These are phyloP conservation scores for Ophiothrix spiculata DNA, from an alignment of 35 echinoderm and acorn worm species.

Conservation along the genomic window DNA sequence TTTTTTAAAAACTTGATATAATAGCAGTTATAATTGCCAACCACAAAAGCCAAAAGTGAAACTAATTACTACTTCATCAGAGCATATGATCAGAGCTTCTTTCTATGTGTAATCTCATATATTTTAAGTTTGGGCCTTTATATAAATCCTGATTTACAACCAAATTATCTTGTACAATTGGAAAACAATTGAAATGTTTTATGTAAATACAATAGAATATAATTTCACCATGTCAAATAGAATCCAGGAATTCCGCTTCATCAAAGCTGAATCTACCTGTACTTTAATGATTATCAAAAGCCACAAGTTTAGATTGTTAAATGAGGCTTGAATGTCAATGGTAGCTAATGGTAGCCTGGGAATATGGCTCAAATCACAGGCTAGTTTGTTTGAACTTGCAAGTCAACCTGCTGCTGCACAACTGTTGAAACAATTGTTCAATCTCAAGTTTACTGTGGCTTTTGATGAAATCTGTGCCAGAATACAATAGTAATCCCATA, in stretches of 20 bases:
- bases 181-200: too few relatives aligned
- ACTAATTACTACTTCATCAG: too few relatives aligned
- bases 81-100: too few relatives aligned
- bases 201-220: background rate
- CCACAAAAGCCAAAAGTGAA: too few relatives aligned
- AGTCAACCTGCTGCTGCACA: background rate
- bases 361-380: too few relatives aligned
- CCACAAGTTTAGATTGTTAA: background rate
- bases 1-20: too few relatives aligned
- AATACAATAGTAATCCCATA: background rate
- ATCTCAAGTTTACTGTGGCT: too few relatives aligned
- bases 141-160: too few relatives aligned
- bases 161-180: too few relatives aligned
- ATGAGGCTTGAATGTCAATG: background rate
- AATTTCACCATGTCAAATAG: background rate
- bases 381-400: background rate
- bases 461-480: background rate
- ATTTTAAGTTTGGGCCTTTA: too few relatives aligned
- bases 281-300: background rate
- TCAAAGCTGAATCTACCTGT: background rate
- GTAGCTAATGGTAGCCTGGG: background rate
- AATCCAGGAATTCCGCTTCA: background rate
- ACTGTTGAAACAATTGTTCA: background rate
- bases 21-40: too few relatives aligned
- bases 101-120: too few relatives aligned